These are phyloP conservation scores for Aradophagus sp. DNA, from an alignment of 1,140 invertebrate species.

Conservation along the genomic window DNA sequence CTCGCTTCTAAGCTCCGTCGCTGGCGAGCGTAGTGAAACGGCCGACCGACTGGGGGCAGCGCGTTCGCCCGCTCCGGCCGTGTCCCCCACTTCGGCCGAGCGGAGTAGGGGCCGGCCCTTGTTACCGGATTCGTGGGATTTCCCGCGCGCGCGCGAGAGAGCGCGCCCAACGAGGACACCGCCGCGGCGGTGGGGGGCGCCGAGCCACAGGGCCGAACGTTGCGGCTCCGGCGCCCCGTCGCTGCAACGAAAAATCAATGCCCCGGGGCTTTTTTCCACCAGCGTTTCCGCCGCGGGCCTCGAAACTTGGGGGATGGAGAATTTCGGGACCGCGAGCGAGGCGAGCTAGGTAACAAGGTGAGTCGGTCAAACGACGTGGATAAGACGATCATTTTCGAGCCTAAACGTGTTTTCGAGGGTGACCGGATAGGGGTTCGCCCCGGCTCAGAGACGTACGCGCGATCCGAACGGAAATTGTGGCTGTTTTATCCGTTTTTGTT, in stretches of 20 bases:
- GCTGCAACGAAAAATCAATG: conserved; percentile 34
- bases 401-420: too few species aligned
- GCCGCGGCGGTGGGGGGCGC: conserved; percentile 4
- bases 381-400: too few species aligned
- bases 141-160: conserved; percentile 27
- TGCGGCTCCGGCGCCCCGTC: conserved; percentile 7
- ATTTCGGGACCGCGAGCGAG: too few species aligned
- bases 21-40: conserved; percentile 60
- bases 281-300: too few species aligned
- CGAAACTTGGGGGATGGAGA: too few species aligned
- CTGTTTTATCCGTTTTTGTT: too few species aligned
- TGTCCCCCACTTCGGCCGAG: conserved; percentile 32
- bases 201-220: conserved; percentile 18
- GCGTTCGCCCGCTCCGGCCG: conserved; percentile 54
- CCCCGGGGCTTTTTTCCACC: conserved; percentile 5
- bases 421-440: too few species aligned
- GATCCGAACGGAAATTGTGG: too few species aligned
- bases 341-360: too few species aligned
- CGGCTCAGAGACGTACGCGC: too few species aligned
- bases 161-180: conserved; percentile 17
- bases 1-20: conserved; percentile 40
- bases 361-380: too few species aligned
- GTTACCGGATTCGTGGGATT: conserved; percentile 46
- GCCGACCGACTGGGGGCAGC: conserved; percentile 64
- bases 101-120: conserved; percentile 4